Evolutionary conservation across 2,888 invertebrate species (phyloP).

Genomic region (Archips crataeganus): DNA sequence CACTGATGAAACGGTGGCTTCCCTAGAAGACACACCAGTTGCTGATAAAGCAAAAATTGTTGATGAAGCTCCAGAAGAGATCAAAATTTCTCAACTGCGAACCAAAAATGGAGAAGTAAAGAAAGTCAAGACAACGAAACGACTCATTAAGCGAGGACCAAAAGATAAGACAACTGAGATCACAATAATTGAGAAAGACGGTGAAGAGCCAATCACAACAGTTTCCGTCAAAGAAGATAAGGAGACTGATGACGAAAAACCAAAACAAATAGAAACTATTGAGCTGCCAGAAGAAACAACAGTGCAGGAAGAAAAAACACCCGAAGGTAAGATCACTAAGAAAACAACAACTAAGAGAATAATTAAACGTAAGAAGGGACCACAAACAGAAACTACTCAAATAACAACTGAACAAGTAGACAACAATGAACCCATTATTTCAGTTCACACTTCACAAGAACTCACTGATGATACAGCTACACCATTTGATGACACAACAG

Average conservation of each 20-base stretch:
- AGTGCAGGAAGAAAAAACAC: conserved; percentile 33
- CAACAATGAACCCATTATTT: conserved; percentile 51
- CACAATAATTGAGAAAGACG: conserved; percentile 48
- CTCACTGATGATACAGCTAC: conserved; percentile 57
- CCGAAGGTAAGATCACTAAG: conserved; percentile 54
- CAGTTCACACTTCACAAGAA: conserved; percentile 55
- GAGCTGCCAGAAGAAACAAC: conserved; percentile 54
- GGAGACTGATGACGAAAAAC: background rate
- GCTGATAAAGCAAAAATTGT: background rate
- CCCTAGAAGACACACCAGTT: background rate
- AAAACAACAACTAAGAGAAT: conserved; percentile 30
- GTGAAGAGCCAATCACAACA: conserved; percentile 50
- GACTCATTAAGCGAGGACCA: conserved; percentile 43
- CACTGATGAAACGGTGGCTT: background rate
- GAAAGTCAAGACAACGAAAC: conserved; percentile 40
- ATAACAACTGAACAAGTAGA: conserved; percentile 55
- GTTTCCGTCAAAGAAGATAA: conserved; percentile 49
- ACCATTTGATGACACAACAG: conserved; percentile 46
- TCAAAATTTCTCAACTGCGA: conserved; percentile 12
- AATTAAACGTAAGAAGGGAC: conserved; percentile 27
- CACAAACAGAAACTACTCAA: conserved; percentile 47
- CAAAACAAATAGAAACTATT: conserved; percentile 48
- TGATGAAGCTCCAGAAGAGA: background rate
- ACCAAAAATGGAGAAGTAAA: conserved; percentile 11
- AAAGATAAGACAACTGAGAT: conserved; percentile 54